Conservation (phyloP, 2,797 vertebrate genomes). For the Myripristis murdjan region DNA sequence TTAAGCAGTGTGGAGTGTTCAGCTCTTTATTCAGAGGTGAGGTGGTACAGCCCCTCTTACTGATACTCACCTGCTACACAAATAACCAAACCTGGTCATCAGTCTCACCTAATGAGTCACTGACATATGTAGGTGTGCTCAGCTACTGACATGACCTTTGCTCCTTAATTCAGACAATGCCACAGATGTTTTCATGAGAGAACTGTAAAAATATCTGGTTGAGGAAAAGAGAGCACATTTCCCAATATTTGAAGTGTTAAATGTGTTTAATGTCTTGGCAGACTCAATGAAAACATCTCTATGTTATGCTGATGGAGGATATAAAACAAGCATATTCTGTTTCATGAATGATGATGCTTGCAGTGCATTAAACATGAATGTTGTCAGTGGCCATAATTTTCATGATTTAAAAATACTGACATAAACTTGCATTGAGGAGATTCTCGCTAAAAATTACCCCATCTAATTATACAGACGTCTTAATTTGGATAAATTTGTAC, state of each 20-base stretch:
- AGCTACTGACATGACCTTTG: slow-evolving; percentile 36
- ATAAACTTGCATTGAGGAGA: background rate
- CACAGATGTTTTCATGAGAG: slow-evolving; percentile 35
- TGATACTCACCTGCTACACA: background rate
- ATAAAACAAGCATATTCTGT: background rate
- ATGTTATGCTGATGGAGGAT: background rate
- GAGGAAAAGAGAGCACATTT: background rate
- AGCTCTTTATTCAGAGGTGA: background rate
- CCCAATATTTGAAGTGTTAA: background rate
- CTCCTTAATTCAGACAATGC: slow-evolving; percentile 27
- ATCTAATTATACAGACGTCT: slow-evolving; percentile 7
- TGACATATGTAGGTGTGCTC: slow-evolving; percentile 33
- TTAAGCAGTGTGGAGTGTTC: background rate
- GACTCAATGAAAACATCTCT: background rate
- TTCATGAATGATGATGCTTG: background rate
- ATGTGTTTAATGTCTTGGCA: background rate
- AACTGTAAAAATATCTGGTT: slow-evolving; percentile 14
- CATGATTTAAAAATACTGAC: no score
- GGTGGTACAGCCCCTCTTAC: background rate
- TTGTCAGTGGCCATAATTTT: no score
- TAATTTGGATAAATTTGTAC: background rate
- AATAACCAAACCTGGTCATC: slow-evolving; percentile 12
- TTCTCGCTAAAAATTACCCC: background rate
- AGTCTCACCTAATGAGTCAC: slow-evolving; percentile 24
- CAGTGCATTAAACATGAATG: background rate